phyloP scores from a whole-genome alignment of 2,797 vertebrate genomes.

The Hydrophis major region DNA sequence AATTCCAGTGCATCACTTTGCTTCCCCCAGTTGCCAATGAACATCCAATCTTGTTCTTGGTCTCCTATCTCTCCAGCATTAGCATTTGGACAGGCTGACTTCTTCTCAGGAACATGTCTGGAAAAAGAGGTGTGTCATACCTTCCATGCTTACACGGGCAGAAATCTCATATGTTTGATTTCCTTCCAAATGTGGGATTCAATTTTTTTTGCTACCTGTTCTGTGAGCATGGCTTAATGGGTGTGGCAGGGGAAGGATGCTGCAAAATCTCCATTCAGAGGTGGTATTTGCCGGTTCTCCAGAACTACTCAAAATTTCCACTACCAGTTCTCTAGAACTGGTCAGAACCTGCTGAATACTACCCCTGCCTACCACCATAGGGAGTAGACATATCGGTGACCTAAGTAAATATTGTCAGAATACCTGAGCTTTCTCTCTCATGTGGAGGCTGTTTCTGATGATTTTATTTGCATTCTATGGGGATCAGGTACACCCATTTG shows the following conservation, averaged over 20 bases:
- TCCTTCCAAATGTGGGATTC: too few species aligned
- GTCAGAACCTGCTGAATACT: too few species aligned
- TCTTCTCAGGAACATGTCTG: neutral
- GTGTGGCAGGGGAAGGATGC: too few species aligned
- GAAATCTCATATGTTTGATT: neutral
- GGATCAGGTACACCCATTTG: neutral
- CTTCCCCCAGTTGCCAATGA: neutral
- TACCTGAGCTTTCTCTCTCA: neutral
- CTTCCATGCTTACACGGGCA: neutral
- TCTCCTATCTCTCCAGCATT: neutral
- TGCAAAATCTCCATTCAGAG: too few species aligned
- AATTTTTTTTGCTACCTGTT: too few species aligned
- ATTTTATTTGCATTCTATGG: neutral
- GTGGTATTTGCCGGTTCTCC: too few species aligned
- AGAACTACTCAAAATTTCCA: too few species aligned
- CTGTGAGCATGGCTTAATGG: too few species aligned
- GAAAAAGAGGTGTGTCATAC: neutral
- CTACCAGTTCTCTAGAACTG: too few species aligned
- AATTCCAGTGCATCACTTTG: neutral
- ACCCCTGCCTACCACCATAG: neutral
- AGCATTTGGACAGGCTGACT: neutral
- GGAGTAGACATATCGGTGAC: neutral
- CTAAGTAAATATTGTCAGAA: neutral
- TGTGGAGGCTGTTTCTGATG: neutral
- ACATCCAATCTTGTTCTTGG: accelerated